Conservation (phyloP, 2,797 vertebrate genomes). For the Champsocephalus gunnari region DNA sequence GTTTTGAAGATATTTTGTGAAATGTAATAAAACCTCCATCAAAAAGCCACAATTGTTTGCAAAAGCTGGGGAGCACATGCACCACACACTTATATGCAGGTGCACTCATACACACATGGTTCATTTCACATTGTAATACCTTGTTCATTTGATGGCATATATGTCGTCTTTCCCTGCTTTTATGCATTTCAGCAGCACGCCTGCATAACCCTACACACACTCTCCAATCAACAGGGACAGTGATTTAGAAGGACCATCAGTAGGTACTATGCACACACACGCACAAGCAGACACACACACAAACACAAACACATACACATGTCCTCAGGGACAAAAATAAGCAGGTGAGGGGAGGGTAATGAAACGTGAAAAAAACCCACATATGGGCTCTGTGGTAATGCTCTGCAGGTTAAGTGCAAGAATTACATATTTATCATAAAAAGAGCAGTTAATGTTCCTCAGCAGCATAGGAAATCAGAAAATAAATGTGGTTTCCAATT, state of each 20-base stretch:
- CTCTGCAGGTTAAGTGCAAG: background rate
- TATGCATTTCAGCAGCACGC: conserved; percentile 34
- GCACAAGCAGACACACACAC: conserved; percentile 5
- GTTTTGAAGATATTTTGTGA: background rate
- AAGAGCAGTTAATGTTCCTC: no score
- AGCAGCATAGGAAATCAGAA: no score
- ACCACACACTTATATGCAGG: background rate
- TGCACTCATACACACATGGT: conserved; percentile 1
- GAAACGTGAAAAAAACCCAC: conserved; percentile 17
- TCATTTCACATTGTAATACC: conserved; percentile 35
- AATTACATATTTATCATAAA: background rate
- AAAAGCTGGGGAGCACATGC: background rate
- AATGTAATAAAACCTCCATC: background rate
- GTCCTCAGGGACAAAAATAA: conserved; percentile 13
- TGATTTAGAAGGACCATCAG: conserved; percentile 34
- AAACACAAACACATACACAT: conserved; percentile 13
- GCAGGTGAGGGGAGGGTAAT: conserved; percentile 34
- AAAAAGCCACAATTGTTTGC: background rate
- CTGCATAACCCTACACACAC: conserved; percentile 20
- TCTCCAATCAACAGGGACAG: conserved; percentile 27
- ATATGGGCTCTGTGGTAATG: background rate
- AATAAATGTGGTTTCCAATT: no score
- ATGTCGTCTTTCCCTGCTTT: conserved; percentile 20
- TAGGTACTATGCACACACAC: conserved; percentile 6
- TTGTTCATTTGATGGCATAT: conserved; percentile 25